Base-by-base conservation (phyloP, 92 coral and sea anemone species). In the Phenganax marumi region DNA sequence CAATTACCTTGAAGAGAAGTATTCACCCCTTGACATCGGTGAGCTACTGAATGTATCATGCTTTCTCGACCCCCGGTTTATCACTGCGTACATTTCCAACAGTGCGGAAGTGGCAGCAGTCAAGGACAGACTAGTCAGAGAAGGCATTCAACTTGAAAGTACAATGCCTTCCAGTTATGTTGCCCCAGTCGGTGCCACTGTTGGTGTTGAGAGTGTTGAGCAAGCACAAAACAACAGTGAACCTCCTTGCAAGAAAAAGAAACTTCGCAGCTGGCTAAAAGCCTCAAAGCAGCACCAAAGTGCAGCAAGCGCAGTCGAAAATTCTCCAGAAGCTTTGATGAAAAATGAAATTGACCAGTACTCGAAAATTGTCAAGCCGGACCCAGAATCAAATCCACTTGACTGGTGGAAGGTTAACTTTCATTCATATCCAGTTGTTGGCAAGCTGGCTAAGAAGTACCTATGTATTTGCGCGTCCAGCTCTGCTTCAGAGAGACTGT, bases 401-500 rank as follows among this genome's bases (percentile, higher is more conserved):
- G 60, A 54, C 60, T 54, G 60, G 60, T 54, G 60, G 60, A 54
- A 54, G 8, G 68, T 61, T 61, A 61, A 61, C n/a, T 61, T 61
- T 61, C n/a, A 21, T 61, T 7, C 68, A 7, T 61, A 61, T 61
- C 68, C 68, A 61, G n/a, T 61, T 61, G 17, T 61, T 7, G 68
- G 68, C 8, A 61, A 61, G n/a, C 68, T 61, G 8, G 68, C 68
- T 61, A 61, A 61, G n/a, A 69, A 69, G 39, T 69, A 69, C 74
- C 43, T 69, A 52, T 69, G 74, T 69, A 24, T 73, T 73, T 73
- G 78, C 51, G 78, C 22, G 3, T 11, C 78, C 16, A 73, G 78
- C 61, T 73, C 78, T 52, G 78, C 78, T 12, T 73, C 78, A 16
- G 60, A 73, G 52, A 16, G 57, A 73, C 78, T 73, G 10, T 73